phyloP scores from a whole-genome alignment of 2,113 vertebrate genomes.

The Sylvietta virens region DNA sequence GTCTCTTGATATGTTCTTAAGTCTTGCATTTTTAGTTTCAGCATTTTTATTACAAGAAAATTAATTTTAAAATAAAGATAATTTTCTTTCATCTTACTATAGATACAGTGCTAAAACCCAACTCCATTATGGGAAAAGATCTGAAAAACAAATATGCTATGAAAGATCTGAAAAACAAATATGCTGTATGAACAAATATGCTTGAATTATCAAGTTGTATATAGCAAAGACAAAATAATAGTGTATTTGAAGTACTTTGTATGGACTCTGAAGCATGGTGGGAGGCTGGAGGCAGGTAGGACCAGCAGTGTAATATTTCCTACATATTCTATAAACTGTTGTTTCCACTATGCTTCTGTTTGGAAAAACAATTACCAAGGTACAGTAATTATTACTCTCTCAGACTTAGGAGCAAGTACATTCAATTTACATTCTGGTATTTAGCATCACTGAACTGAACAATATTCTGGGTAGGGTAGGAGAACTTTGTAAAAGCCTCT shows the following conservation, averaged over 20 bases:
- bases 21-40: neutral
- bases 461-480: neutral
- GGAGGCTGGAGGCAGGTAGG: neutral
- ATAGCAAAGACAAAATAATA: neutral
- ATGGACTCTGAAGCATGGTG: neutral
- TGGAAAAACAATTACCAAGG: neutral
- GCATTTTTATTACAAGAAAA: neutral
- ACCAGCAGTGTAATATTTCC: neutral
- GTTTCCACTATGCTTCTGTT: neutral
- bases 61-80: neutral
- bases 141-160: neutral
- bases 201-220: neutral
- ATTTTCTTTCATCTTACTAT: neutral
- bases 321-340: neutral
- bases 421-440: neutral
- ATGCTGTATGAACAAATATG: neutral
- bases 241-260: neutral
- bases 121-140: neutral
- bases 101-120: neutral
- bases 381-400: neutral
- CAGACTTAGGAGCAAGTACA: neutral
- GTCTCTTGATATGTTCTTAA: neutral
- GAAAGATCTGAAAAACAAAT: neutral
- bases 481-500: neutral
- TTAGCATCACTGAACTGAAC: neutral